Base-by-base conservation (phyloP, 2,113 vertebrate genomes). In the Spheniscus mendiculus region DNA sequence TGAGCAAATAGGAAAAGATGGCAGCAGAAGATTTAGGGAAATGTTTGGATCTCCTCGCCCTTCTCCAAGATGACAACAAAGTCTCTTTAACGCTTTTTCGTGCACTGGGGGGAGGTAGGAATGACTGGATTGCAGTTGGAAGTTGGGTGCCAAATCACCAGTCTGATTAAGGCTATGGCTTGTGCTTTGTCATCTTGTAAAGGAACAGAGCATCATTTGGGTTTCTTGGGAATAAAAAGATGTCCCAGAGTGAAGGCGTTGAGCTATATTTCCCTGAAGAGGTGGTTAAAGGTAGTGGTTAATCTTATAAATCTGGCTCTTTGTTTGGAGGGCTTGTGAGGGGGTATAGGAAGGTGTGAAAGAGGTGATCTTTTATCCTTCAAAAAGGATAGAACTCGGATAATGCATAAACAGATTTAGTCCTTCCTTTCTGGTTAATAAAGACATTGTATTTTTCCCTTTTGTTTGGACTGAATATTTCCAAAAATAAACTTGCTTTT, bases 41-140 rank as follows among this genome's bases (percentile, higher is more conserved):
- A 55, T 10, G 23, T 62, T 82, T 69, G 61, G n/a, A 62, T 62
- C 70, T 59, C 12, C 3, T 40, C 0, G 3, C 61, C 49, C 15
- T 20, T 19, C 50, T 89, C 66, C 0, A 0, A n/a, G 77, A 17
- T 91, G 70, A 58, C 63, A 87, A 26, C 32, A 9, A 69, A 84
- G 73, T 30, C 45, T 67, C 63, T 29, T 52, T 38, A 76, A 38
- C 0, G 3, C 15, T 47, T n/a, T 61, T 32, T n/a, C 0, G 0
- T 30, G 50, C 17, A 0, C 40, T 4, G n/a, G 32, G 52, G 38
- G 47, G 26, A 71, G 62, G 70, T 40, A 50, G 79, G n/a, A 47
- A n/a, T 6, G 74, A 13, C 65, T 52, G 34, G 52, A 7, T 78
- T 85, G 81, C n/a, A 23, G 29, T 2, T 52, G 83, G 40, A 55